Base-by-base conservation (phyloP, 2,888 invertebrate species). In the Netelia fuscicornis region DNA sequence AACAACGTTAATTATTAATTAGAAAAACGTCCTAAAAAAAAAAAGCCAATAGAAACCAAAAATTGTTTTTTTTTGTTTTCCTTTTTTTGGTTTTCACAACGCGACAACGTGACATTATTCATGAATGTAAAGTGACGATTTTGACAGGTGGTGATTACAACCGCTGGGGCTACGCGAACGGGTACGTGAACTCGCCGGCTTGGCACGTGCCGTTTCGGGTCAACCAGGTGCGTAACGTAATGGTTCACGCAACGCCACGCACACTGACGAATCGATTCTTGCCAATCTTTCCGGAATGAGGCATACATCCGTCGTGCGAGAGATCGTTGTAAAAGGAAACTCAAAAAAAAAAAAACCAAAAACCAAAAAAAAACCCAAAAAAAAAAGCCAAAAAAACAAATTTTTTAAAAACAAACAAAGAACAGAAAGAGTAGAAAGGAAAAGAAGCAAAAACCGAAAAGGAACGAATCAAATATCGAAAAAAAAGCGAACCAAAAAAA, bases 81-180 rank as follows among this genome's bases (percentile, higher is more conserved):
- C 17, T 17, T 17, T 56, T 56, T 56, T 56, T 56, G 30, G 13
- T 62, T 62, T 11, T 17, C 17, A 17, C 17, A 77, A 37, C 42
- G 60, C 9, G 11, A 67, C 17, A 42, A 67, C 54, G 60, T 58
- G 64, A 86, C 87, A 87, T 89, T 88, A 5, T 89, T 90, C 86
- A 90, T 86, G 89, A 90, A 88, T 88, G 89, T 86, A 62, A 87
- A 89, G 85, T 85, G 65, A 75, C 81, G 71, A 79, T 93, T 91
- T 94, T 91, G 92, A 92, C 93, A 94, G 93, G 93, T 94, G 93
- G 93, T 92, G 93, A 93, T 91, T 91, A 91, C 92, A 93, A 93
- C 90, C 93, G 93, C 88, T 94, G 93, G 93, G 93, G 90, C 92
- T 93, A 93, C 90, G 88, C 93, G 88, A 94, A 94, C 89, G 93